Evolutionary conservation across 2,888 invertebrate species (phyloP).

Genomic region (Pardosa pseudoannulata): DNA sequence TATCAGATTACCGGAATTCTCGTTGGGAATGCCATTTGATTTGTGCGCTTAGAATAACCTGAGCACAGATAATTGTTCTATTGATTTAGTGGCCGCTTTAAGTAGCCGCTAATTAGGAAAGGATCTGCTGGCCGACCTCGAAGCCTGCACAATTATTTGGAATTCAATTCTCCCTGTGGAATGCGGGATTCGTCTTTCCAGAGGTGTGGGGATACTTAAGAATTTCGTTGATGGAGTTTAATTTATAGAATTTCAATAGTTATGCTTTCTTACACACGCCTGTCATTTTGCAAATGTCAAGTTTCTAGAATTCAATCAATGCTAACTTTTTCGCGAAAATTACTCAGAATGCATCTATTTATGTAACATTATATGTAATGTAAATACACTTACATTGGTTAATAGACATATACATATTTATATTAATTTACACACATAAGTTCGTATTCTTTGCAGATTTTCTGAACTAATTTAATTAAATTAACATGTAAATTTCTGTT

Average conservation of each 20-base stretch:
- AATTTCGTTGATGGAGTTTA: conserved; percentile 53
- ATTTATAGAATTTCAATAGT: conserved; percentile 65
- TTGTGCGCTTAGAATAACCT: conserved; percentile 68
- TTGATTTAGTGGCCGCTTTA: conserved; percentile 70
- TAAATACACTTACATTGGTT: too few species aligned
- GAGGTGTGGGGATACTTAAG: conserved; percentile 49
- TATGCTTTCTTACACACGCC: conserved; percentile 51
- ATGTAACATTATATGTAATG: too few species aligned
- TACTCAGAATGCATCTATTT: too few species aligned
- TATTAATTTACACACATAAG: too few species aligned
- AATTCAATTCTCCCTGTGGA: conserved; percentile 56
- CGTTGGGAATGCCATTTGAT: conserved; percentile 65
- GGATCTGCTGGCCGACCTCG: conserved; percentile 62
- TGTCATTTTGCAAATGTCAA: conserved; percentile 35
- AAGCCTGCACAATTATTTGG: conserved; percentile 48
- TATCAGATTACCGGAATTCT: conserved; percentile 60
- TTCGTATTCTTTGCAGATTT: too few species aligned
- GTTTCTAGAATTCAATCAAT: neutral
- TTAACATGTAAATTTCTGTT: too few species aligned
- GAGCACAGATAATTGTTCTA: conserved; percentile 70
- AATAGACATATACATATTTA: too few species aligned
- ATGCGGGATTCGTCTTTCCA: conserved; percentile 47
- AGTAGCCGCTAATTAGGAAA: conserved; percentile 69
- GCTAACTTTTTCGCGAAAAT: neutral
- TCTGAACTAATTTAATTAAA: too few species aligned